phyloP scores from a whole-genome alignment of 2,888 invertebrate genomes.

The Agelastica alni region DNA sequence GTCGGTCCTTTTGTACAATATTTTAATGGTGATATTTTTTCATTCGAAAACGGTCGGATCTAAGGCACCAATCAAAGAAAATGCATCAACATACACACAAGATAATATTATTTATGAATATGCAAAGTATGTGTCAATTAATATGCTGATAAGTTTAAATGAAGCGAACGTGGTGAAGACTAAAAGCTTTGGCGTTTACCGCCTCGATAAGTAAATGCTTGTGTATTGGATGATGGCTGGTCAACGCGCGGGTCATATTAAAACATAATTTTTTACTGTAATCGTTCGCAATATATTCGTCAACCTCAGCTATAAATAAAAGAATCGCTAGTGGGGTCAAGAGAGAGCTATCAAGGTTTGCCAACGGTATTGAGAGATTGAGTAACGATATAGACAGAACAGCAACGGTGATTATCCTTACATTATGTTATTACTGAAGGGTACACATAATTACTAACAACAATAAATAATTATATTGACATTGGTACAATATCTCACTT shows the following conservation, averaged over 20 bases:
- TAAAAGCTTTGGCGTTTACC: conserved; percentile 3
- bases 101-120: conserved; percentile 11
- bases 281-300: neutral
- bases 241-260: neutral
- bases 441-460: neutral
- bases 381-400: neutral
- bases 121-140: conserved; percentile 17
- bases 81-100: neutral
- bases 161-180: neutral
- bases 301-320: conserved; percentile 1
- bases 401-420: neutral
- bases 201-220: conserved; percentile 3
- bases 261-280: conserved; percentile 5
- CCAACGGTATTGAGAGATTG: neutral
- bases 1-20: conserved; percentile 16
- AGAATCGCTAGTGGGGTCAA: neutral
- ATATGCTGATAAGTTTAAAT: conserved; percentile 16
- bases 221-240: conserved; percentile 6
- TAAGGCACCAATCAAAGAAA: conserved; percentile 3
- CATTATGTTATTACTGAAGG: neutral
- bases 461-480: too few relatives aligned
- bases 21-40: conserved; percentile 16
- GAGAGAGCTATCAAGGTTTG: neutral
- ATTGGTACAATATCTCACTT: neutral
- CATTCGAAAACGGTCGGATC: neutral